Percentiles rank a stretch among this genome's conserved stretches.
Conservation (phyloP, 1,140 invertebrate genomes). For the Drosophila serrata region DNA sequence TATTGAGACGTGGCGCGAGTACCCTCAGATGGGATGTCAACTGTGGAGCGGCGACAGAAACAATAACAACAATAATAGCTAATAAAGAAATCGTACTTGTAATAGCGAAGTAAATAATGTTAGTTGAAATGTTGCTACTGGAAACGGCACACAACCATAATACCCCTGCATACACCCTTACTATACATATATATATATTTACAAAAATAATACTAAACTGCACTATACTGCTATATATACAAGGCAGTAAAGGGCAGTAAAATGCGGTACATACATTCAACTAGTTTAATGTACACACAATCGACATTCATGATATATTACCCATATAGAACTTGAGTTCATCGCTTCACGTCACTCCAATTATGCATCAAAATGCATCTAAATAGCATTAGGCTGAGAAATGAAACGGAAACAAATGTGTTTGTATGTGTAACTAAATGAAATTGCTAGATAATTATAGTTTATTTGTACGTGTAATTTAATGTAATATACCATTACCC, state of each 20-base stretch:
- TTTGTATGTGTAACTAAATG: conserved; percentile 76
- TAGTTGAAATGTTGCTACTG: conserved; percentile 73
- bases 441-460: conserved; percentile 82
- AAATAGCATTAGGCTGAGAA: conserved; percentile 48
- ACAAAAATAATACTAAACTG: conserved; percentile 24
- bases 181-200: conserved; percentile 3
- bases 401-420: conserved; percentile 59
- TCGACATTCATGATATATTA: conserved; percentile 73
- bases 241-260: conserved; percentile 13
- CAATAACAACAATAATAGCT: conserved; percentile 83
- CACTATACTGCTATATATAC: conserved; percentile 30
- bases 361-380: conserved; percentile 79
- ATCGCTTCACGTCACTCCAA: conserved; percentile 81
- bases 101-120: conserved; percentile 80
- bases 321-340: conserved; percentile 50
- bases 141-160: conserved; percentile 60
- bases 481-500: conserved; percentile 45
- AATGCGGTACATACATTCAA: conserved; percentile 50
- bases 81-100: conserved; percentile 77
- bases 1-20: conserved; percentile 52
- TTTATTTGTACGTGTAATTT: conserved; percentile 64
- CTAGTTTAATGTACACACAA: conserved; percentile 71
- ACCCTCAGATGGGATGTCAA: conserved; percentile 16
- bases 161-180: conserved; percentile 32
- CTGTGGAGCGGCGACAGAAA: conserved; percentile 73